Evolutionary conservation across 37 sponge, comb jelly and placozoan genomes (phyloP).

Genomic region (Crambe crambe): DNA sequence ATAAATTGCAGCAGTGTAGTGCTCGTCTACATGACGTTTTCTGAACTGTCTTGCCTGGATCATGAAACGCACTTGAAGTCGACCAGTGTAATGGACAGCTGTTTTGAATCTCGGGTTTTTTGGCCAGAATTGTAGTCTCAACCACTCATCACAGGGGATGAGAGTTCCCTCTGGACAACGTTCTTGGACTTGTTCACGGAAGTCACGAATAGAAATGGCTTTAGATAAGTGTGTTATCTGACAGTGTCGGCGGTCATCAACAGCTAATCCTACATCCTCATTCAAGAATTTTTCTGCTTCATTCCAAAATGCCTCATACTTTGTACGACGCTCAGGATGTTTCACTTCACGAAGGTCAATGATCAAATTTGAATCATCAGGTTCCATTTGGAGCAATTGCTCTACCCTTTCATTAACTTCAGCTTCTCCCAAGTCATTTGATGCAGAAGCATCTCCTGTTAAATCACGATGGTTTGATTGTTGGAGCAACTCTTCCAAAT

Average conservation of each 20-base stretch:
- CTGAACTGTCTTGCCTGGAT: conserved; percentile 40
- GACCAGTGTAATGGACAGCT: conserved; percentile 45
- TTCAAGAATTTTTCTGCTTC: conserved; percentile 42
- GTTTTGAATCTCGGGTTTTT: conserved; percentile 22
- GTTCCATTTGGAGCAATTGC: conserved; percentile 1
- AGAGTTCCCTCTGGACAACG: conserved; percentile 18
- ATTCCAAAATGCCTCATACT: conserved; percentile 54
- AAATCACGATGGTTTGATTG: conserved; percentile 24
- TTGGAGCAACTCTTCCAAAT: conserved; percentile 45
- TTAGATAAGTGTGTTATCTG: conserved; percentile 27
- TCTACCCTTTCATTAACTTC: conserved; percentile 26
- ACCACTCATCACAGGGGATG: conserved; percentile 33
- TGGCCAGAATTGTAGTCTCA: conserved; percentile 47
- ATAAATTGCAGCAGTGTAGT: conserved; percentile 51
- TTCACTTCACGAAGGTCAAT: conserved; percentile 3
- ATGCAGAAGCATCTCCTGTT: conserved; percentile 40
- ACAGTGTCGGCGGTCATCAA: conserved; percentile 52
- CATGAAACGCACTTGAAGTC: conserved; percentile 39
- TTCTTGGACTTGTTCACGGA: conserved; percentile 8
- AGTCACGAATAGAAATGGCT: conserved; percentile 12
- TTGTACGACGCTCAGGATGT: neutral
- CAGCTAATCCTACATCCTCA: conserved; percentile 47
- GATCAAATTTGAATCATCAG: conserved; percentile 2
- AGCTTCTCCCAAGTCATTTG: conserved; percentile 1
- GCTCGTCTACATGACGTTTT: conserved; percentile 38